These are phyloP conservation scores for Nautilus pompilius DNA, from an alignment of 1,140 invertebrate genomes.

Conservation along the genomic window DNA sequence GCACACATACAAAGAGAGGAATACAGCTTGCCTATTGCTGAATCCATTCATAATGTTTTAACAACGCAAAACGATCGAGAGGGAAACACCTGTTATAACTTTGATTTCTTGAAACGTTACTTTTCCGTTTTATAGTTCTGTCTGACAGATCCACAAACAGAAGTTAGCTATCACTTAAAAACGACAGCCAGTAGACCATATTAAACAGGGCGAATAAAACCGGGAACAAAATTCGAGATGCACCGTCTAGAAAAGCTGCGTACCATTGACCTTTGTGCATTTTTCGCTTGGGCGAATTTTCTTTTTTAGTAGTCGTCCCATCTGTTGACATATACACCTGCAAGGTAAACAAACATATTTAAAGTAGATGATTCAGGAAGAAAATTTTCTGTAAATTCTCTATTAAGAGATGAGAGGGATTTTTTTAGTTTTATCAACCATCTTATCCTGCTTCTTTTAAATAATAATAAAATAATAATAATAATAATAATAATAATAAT, in stretches of 20 bases:
- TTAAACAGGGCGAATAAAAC: conserved; percentile 57
- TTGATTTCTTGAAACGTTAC: no score
- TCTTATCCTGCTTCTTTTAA: conserved; percentile 6
- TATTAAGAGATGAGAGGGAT: background rate
- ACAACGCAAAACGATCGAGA: no score
- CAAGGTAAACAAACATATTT: conserved; percentile 11
- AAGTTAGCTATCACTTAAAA: no score
- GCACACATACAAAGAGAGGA: no score
- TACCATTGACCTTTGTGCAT: conserved; percentile 29
- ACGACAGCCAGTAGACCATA: conserved; percentile 64
- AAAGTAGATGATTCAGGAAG: background rate
- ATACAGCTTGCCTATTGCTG: no score
- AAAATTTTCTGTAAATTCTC: background rate
- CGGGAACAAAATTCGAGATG: conserved; percentile 58
- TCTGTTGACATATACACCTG: conserved; percentile 32
- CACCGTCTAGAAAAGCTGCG: conserved; percentile 55
- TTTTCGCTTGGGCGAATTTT: conserved; percentile 4
- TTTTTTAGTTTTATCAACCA: background rate
- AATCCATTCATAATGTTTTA: no score
- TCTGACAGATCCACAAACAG: no score
- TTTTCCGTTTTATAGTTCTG: no score
- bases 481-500: no score
- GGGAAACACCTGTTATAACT: no score
- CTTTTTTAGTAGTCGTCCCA: conserved; percentile 10
- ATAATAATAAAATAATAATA: no score